Evolutionary conservation across 2,113 vertebrate genomes (phyloP), one percentile per base, ranked within the genome.

Genomic region (Cygnus buccinator): DNA sequence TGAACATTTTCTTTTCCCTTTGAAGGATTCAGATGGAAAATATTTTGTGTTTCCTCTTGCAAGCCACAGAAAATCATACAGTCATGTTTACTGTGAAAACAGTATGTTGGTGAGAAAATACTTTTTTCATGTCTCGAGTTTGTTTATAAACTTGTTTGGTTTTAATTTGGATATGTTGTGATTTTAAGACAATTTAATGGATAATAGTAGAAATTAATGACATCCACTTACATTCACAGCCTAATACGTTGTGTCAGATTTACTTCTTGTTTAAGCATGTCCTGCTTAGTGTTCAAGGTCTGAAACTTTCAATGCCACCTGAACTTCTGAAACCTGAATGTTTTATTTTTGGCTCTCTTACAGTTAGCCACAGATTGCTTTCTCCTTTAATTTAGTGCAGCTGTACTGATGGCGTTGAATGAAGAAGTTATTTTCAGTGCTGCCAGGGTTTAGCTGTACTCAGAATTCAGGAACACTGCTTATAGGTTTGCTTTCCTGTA

Each of bases 61-160:
- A 79, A 99, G 98, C 95, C 98, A 99, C 79, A 99, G 99, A 95
- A 99, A 98, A 97, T 98, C 97, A 65, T 99, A 98, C 97, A 99
- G 98, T 94, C 99, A 99, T 70, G 97, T 99, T 94, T 98, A 99
- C 94, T 99, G 99, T 97, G 98, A 98, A 93, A 99, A 97, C 98
- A 99, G 89, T 96, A 99, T 98, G 97, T 93, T 99, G 99, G 99
- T 99, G 97, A 99, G 99, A 97, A 88, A 94, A 92, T 72, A 54
- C 13, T 70, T 68, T n/a, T 79, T 80, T 82, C 46, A 46, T 66
- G 19, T 72, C 57, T 55, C n/a, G 11, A 54, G 5, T 72, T 90
- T 2, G 0, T 70, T 90, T 82, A 7, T 65, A 65, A 75, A 87
- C 20, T 17, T 92, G 18, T 46, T 10, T 0, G 48, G 10, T 75